A percentile compares a stretch with the other conserved stretches of the same genome.
phyloP scores from a whole-genome alignment of 2,888 invertebrate species.

The Tyria jacobaeae region DNA sequence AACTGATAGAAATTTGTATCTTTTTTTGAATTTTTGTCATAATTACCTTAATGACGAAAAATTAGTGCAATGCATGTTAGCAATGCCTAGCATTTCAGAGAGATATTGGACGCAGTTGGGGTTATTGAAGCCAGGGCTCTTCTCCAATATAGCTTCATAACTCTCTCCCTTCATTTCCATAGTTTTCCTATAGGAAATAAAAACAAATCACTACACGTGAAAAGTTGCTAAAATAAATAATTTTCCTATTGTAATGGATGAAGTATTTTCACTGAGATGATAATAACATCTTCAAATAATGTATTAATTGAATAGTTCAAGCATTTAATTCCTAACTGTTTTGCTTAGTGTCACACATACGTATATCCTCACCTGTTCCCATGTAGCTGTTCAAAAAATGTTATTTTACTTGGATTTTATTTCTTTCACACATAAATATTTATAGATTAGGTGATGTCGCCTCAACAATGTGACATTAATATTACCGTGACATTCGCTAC shows the following conservation, averaged over 20 bases:
- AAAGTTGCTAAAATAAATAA: constrained; percentile 49
- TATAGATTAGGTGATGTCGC: constrained; percentile 81
- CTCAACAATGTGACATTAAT: constrained; percentile 82
- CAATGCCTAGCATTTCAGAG: constrained; percentile 91
- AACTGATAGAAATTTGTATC: background rate
- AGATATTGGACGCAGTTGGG: constrained; percentile 95
- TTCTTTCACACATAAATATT: constrained; percentile 83
- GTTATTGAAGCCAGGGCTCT: constrained; percentile 95
- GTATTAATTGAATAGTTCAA: constrained; percentile 60
- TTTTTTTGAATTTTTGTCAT: background rate
- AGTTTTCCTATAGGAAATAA: constrained; percentile 88
- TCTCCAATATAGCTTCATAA: constrained; percentile 93
- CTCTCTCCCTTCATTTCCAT: constrained; percentile 92
- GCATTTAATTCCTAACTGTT: constrained; percentile 65
- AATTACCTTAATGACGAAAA: constrained; percentile 90
- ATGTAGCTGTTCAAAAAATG: constrained; percentile 85
- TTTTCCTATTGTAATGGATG: constrained; percentile 61
- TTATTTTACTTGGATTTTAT: constrained; percentile 82
- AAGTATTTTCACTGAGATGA: constrained; percentile 61
- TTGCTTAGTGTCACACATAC: constrained; percentile 78
- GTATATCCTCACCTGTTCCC: constrained; percentile 84
- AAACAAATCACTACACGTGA: constrained; percentile 50
- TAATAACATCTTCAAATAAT: constrained; percentile 61
- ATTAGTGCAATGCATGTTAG: constrained; percentile 89
- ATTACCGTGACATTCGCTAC: constrained; percentile 79